Conservation (phyloP, 2,888 invertebrate genomes). For the Chrysolina haemoptera region DNA sequence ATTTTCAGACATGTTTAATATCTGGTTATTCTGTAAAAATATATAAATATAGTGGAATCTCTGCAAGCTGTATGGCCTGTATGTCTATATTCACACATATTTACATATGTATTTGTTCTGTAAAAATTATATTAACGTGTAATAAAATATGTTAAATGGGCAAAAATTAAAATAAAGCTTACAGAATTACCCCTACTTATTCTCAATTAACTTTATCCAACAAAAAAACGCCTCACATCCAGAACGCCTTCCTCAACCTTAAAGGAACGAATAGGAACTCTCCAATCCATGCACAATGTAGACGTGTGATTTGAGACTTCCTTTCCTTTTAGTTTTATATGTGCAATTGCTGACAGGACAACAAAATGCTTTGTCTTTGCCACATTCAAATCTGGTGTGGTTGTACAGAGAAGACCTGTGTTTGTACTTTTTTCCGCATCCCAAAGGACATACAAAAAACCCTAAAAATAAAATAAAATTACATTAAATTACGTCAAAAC, state of each 20-base stretch:
- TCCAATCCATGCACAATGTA: slow-evolving; percentile 34
- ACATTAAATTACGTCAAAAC: background rate
- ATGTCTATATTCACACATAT: too few relatives aligned
- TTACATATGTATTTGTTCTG: too few relatives aligned
- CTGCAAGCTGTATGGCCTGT: too few relatives aligned
- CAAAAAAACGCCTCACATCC: too few relatives aligned
- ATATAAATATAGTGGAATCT: too few relatives aligned
- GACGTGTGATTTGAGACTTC: slow-evolving; percentile 48
- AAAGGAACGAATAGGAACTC: background rate
- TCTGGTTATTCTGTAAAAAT: too few relatives aligned
- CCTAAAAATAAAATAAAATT: slow-evolving; percentile 8
- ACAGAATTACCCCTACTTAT: too few relatives aligned
- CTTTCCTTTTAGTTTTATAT: slow-evolving; percentile 50
- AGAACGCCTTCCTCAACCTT: background rate
- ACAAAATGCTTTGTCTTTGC: slow-evolving; percentile 49
- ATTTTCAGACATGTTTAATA: too few relatives aligned
- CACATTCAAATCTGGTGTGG: slow-evolving; percentile 53
- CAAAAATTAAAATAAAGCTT: too few relatives aligned
- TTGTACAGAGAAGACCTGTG: slow-evolving; percentile 52
- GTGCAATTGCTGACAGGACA: slow-evolving; percentile 44
- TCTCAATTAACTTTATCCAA: too few relatives aligned
- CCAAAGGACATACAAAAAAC: slow-evolving; percentile 12
- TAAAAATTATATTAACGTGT: too few relatives aligned
- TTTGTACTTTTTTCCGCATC: slow-evolving; percentile 51
- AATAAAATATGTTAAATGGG: too few relatives aligned